These are phyloP conservation scores for Lanistes nyassanus DNA, from an alignment of 1,140 invertebrate species.

Conservation along the genomic window DNA sequence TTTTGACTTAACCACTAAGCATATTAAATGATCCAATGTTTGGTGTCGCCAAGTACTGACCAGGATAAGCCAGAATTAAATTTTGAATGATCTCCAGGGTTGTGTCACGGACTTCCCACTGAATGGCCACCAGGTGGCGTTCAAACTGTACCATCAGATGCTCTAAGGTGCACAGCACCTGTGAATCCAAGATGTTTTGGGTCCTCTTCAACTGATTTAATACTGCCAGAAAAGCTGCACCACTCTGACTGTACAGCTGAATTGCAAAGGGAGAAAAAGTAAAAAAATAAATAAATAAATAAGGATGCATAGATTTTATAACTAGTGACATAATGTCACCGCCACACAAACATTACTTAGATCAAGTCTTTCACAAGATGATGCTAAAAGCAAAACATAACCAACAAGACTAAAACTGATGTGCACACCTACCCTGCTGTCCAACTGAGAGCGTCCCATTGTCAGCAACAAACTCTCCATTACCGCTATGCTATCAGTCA, in stretches of 20 bases:
- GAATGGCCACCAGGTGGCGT: conserved; percentile 27
- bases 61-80: conserved; percentile 12
- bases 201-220: neutral
- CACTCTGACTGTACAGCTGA: conserved; percentile 15
- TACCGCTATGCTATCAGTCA: neutral
- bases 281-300: neutral
- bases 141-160: conserved; percentile 17
- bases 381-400: too few species aligned
- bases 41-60: conserved; percentile 2
- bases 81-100: conserved; percentile 29
- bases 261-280: too few species aligned
- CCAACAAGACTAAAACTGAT: too few species aligned
- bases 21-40: neutral
- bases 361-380: too few species aligned
- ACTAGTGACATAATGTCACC: too few species aligned
- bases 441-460: conserved; percentile 16
- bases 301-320: neutral
- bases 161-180: neutral
- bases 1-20: neutral
- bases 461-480: conserved; percentile 6
- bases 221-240: conserved; percentile 1
- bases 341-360: too few species aligned
- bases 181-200: neutral
- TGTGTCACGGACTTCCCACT: conserved; percentile 40
- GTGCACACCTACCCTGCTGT: conserved; percentile 17